Evolutionary conservation across 2,888 invertebrate genomes (phyloP).

Genomic region (Nineta flava): DNA sequence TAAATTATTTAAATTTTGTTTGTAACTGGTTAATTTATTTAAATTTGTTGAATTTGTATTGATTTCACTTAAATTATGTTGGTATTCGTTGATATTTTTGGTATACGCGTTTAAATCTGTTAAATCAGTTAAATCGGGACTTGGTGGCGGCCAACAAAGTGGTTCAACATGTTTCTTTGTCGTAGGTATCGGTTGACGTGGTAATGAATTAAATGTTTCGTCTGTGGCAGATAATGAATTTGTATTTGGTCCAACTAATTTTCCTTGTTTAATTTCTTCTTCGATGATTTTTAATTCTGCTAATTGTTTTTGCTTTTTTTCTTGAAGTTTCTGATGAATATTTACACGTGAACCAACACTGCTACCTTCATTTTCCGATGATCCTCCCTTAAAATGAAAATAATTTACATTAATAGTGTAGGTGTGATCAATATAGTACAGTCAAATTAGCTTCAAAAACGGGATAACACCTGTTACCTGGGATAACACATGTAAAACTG

Average conservation of each 20-base stretch:
- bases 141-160: conserved; percentile 28
- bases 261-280: conserved; percentile 76
- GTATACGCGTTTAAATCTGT: conserved; percentile 8
- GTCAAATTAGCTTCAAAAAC: too few species aligned
- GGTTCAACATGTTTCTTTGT: conserved; percentile 49
- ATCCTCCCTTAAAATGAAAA: conserved; percentile 32
- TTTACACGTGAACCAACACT: conserved; percentile 62
- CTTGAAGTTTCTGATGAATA: conserved; percentile 73
- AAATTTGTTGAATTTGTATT: conserved; percentile 9
- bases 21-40: conserved; percentile 10
- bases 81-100: conserved; percentile 7
- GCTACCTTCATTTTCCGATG: conserved; percentile 61
- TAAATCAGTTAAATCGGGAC: conserved; percentile 18
- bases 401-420: too few species aligned
- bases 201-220: conserved; percentile 27
- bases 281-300: conserved; percentile 69
- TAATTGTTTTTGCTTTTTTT: conserved; percentile 75
- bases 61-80: conserved; percentile 9
- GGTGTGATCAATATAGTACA: too few species aligned
- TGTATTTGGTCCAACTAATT: conserved; percentile 39
- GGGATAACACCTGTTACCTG: too few species aligned
- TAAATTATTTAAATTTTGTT: conserved; percentile 11
- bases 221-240: conserved; percentile 35
- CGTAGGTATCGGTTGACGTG: conserved; percentile 50
- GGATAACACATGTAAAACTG: too few species aligned